phyloP scores from a whole-genome alignment of 2,113 vertebrate genomes.

The Heterocephalus glaber region DNA sequence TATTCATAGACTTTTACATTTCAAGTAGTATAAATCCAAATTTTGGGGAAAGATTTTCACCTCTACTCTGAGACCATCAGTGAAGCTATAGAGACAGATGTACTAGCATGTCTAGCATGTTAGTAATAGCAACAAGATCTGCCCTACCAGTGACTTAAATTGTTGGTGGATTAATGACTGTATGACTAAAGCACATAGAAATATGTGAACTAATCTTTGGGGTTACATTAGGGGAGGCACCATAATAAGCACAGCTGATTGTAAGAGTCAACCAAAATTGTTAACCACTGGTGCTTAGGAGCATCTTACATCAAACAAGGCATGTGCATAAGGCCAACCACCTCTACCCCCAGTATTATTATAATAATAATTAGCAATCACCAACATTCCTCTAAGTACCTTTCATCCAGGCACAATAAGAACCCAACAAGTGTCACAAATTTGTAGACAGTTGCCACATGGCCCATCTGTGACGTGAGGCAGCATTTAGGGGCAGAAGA shows the following conservation, averaged over 20 bases:
- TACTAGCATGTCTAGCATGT: no score
- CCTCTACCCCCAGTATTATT: background rate
- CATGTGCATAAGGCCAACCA: slow-evolving; percentile 9
- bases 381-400: background rate
- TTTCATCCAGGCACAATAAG: background rate
- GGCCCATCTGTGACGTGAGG: background rate
- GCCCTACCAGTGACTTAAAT: background rate
- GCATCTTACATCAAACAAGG: slow-evolving; percentile 37
- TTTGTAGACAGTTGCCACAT: background rate
- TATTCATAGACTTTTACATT: background rate
- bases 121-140: background rate
- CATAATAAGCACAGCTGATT: slow-evolving; percentile 50
- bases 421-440: background rate
- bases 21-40: background rate
- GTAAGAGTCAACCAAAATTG: slow-evolving; percentile 24
- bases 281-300: slow-evolving; percentile 40
- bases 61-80: background rate
- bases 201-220: background rate
- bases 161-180: background rate
- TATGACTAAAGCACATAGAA: background rate
- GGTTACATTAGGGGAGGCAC: background rate
- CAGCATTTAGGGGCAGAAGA: background rate
- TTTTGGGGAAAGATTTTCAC: background rate
- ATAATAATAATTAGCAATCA: slow-evolving; percentile 27
- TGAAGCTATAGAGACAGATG: background rate